These are phyloP conservation scores for Drosophila melanogaster DNA, from an alignment of 1,140 invertebrate genomes.

Conservation along the genomic window Release_6_plus_ISO1_MT NT_037436.4:17070001-17070500, in stretches of 20 bases:
- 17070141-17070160: constrained; percentile 60
- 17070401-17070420: constrained; percentile 62
- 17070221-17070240: constrained; percentile 50
- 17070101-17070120: constrained; percentile 47
- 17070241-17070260: constrained; percentile 64
- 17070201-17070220: constrained; percentile 42
- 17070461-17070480: constrained; percentile 20
- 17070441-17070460: constrained; percentile 51
- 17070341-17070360: constrained; percentile 9
- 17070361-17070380: constrained; percentile 57
- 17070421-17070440: constrained; percentile 34
- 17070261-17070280: constrained; percentile 74
- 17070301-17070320: constrained; percentile 15
- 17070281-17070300: constrained; percentile 77
- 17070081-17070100: constrained; percentile 59
- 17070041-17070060: constrained; percentile 51
- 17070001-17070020: constrained; percentile 37
- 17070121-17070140: constrained; percentile 55
- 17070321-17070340: constrained; percentile 10
- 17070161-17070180: constrained; percentile 52
- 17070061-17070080: constrained; percentile 33
- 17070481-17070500: constrained; percentile 67
- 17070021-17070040: constrained; percentile 60
- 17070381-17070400: constrained; percentile 65
- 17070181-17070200: constrained; percentile 55